Percentiles rank a stretch among this genome's conserved stretches.
Conservation (phyloP, 2,797 vertebrate species). For the Phrynocephalus vlangalii region DNA sequence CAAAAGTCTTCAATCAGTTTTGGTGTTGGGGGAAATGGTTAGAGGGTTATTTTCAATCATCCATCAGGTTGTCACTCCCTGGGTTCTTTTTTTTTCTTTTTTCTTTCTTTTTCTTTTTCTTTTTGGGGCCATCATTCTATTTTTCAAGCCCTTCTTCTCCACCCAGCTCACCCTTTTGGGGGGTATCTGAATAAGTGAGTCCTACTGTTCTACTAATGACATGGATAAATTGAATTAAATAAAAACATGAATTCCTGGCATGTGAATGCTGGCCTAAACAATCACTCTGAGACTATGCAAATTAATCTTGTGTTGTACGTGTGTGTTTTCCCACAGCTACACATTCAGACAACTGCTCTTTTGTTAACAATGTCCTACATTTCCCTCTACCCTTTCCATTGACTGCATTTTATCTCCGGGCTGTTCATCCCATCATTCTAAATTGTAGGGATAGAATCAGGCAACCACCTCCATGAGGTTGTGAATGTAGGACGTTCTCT, state of each 20-base stretch:
- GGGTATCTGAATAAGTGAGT: not conserved
- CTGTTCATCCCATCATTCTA: not conserved
- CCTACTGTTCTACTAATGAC: constrained; percentile 3
- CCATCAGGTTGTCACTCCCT: not conserved
- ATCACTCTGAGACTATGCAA: not conserved
- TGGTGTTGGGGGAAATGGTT: not conserved
- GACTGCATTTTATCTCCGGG: not conserved
- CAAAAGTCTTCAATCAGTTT: not conserved
- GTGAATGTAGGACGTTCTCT: not conserved
- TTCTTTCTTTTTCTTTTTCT: not conserved
- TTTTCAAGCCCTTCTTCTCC: not conserved
- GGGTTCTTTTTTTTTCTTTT: not conserved
- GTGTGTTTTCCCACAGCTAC: constrained; percentile 1
- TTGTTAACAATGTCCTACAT: constrained; percentile 3
- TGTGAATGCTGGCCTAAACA: not conserved
- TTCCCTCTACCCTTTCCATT: not conserved
- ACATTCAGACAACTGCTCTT: not conserved
- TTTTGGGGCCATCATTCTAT: not conserved
- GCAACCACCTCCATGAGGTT: not conserved
- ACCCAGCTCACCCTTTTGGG: not conserved
- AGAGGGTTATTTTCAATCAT: not conserved
- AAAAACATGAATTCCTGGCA: constrained; percentile 14
- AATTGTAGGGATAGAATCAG: not conserved
- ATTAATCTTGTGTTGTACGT: not conserved
- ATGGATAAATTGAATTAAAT: constrained; percentile 12